phyloP scores from a whole-genome alignment of 2,888 invertebrate species.

The Hoplodrina blanda region DNA sequence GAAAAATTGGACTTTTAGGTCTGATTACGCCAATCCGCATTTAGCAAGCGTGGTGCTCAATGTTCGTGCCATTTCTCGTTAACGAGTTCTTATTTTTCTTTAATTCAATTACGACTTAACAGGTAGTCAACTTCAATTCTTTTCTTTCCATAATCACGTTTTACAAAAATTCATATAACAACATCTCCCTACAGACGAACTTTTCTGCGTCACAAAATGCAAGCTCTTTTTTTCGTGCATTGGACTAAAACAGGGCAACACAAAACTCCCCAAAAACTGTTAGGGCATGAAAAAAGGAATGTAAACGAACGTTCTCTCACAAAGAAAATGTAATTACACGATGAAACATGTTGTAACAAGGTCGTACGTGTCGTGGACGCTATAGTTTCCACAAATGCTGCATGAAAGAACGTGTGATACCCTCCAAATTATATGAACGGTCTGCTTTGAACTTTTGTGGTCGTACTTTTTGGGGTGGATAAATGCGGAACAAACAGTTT shows the following conservation, averaged over 20 bases:
- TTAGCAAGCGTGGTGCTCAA: no score
- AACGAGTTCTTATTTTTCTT: no score
- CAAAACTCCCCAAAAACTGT: constrained; percentile 49
- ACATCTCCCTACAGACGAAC: constrained; percentile 25
- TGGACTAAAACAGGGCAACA: constrained; percentile 39
- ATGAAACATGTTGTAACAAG: constrained; percentile 65
- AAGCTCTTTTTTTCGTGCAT: constrained; percentile 44
- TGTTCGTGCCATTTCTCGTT: no score
- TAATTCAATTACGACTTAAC: no score
- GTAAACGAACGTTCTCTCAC: constrained; percentile 54
- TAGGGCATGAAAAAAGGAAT: constrained; percentile 39
- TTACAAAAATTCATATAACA: not conserved
- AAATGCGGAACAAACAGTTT: not conserved
- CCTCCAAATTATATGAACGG: constrained; percentile 31
- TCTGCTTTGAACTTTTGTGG: constrained; percentile 36
- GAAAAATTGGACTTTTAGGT: no score
- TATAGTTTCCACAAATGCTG: constrained; percentile 67
- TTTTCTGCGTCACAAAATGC: constrained; percentile 18
- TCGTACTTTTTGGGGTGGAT: constrained; percentile 15
- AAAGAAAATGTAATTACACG: constrained; percentile 75
- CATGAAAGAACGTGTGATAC: constrained; percentile 50
- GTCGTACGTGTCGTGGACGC: constrained; percentile 53
- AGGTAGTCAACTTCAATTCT: not conserved
- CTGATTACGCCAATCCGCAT: no score
- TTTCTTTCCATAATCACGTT: constrained; percentile 21